These are phyloP conservation scores for Scaptomyza caliginosa DNA, from an alignment of 2,888 invertebrate species.

Conservation along the genomic window DNA sequence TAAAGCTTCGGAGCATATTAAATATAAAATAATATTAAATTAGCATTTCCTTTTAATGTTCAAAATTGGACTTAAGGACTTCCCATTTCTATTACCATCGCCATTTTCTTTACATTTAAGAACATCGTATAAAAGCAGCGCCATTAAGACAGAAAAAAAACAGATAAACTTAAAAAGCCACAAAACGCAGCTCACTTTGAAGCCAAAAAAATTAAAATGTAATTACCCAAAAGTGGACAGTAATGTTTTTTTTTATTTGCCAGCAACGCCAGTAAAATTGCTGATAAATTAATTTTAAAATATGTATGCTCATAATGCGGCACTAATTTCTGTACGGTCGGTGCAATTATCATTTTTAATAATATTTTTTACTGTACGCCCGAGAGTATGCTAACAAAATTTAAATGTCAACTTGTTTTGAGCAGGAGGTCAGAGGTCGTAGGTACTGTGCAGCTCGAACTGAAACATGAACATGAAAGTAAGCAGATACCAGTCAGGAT, in stretches of 20 bases:
- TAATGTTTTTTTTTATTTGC: constrained; percentile 8
- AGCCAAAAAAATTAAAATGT: constrained; percentile 36
- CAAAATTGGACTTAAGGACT: not conserved
- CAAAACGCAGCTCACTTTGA: constrained; percentile 14
- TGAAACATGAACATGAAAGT: constrained; percentile 4
- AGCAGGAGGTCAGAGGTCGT: constrained; percentile 23
- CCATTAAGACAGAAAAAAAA: constrained; percentile 3
- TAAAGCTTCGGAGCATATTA: no score
- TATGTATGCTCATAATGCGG: constrained; percentile 60
- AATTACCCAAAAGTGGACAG: constrained; percentile 41
- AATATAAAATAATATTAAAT: no score
- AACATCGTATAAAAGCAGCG: constrained; percentile 15
- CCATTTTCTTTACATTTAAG: not conserved
- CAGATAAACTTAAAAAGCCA: constrained; percentile 8
- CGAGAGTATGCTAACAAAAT: constrained; percentile 36
- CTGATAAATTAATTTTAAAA: constrained; percentile 66
- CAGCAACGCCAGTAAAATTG: constrained; percentile 4
- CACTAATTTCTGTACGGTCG: constrained; percentile 52
- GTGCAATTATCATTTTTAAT: constrained; percentile 66
- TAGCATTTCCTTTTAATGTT: not conserved
- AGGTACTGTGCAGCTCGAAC: constrained; percentile 64
- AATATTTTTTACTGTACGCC: constrained; percentile 39
- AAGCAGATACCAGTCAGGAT: not conserved
- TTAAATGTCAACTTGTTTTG: constrained; percentile 53
- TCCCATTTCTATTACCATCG: not conserved